Conservation (phyloP, 35 echinoderm and acorn worm genomes). For the Lytechinus pictus region DNA sequence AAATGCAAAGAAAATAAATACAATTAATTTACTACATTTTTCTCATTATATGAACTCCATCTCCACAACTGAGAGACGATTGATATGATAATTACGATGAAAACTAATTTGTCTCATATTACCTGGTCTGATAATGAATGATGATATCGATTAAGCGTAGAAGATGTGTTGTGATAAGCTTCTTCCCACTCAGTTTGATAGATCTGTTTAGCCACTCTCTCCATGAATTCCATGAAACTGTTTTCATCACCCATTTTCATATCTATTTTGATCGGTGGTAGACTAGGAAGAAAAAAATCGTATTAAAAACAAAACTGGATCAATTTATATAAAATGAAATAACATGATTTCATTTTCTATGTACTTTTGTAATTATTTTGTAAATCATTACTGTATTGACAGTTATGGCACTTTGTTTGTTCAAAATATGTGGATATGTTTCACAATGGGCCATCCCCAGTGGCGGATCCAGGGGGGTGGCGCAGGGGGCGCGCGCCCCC, state of each 20-base stretch:
- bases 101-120: no score
- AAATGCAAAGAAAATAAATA: not conserved
- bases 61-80: no score
- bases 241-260: conserved; percentile 50
- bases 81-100: not conserved
- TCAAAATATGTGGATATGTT: no score
- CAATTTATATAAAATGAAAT: not conserved
- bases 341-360: no score
- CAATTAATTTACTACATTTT: no score
- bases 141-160: conserved; percentile 2
- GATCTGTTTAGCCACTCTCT: conserved; percentile 57
- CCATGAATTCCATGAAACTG: conserved; percentile 77
- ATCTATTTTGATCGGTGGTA: conserved; percentile 56
- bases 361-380: no score
- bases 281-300: not conserved
- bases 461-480: no score
- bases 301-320: not conserved
- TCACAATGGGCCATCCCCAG: no score
- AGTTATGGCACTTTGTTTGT: no score
- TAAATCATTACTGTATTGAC: no score
- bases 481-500: no score
- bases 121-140: not conserved
- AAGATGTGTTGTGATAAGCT: conserved; percentile 54
- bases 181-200: conserved; percentile 61
- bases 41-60: no score